These are phyloP conservation scores for Nephila pilipes DNA, from an alignment of 1,140 invertebrate genomes.

Conservation along the genomic window DNA sequence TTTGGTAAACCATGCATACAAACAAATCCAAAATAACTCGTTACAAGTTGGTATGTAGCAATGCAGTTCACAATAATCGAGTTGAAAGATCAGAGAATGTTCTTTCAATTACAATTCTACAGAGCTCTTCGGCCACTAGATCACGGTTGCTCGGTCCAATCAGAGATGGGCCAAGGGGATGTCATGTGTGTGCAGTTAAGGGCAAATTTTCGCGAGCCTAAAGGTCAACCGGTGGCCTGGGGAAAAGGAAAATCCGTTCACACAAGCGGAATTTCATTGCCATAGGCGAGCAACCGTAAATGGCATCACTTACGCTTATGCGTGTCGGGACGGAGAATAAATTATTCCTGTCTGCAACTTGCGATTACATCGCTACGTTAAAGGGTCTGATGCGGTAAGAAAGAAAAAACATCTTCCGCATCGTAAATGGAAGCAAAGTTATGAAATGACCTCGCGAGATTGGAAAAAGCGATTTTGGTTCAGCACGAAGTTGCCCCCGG, in stretches of 20 bases:
- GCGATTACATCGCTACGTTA: constrained; percentile 10
- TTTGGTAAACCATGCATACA: too few species aligned
- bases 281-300: background rate
- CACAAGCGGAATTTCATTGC: background rate
- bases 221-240: background rate
- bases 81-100: background rate
- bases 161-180: background rate
- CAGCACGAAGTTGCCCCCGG: background rate
- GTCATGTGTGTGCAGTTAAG: background rate
- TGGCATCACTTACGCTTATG: constrained; percentile 34
- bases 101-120: background rate
- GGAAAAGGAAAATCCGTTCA: constrained; percentile 19
- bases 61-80: background rate
- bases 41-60: background rate
- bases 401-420: constrained; percentile 18
- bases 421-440: constrained; percentile 26
- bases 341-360: constrained; percentile 12
- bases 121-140: background rate
- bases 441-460: constrained; percentile 3
- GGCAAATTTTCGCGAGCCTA: background rate
- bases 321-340: constrained; percentile 11
- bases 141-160: background rate
- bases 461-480: constrained; percentile 14
- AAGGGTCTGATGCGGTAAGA: background rate
- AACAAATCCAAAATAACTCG: too few species aligned